These are phyloP conservation scores for Colinus virginianus DNA, from an alignment of 2,113 vertebrate genomes.

Conservation along the genomic window DNA sequence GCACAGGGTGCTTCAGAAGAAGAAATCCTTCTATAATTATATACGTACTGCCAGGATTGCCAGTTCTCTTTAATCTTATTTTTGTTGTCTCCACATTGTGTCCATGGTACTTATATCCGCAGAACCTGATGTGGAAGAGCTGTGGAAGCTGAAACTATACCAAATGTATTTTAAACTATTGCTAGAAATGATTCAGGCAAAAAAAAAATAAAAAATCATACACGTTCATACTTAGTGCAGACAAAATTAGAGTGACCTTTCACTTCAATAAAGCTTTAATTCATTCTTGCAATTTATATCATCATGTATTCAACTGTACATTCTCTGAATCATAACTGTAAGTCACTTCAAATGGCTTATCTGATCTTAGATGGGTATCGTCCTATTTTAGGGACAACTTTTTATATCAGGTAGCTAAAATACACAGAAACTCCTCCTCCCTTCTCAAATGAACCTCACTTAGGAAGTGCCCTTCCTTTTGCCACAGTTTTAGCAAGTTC, in stretches of 20 bases:
- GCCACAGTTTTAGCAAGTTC: neutral
- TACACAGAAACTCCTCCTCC: neutral
- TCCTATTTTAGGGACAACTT: neutral
- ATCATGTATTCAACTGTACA: neutral
- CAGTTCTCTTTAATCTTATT: neutral
- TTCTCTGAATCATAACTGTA: neutral
- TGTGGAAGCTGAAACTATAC: neutral
- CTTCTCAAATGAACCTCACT: neutral
- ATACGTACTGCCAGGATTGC: accelerated
- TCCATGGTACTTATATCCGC: neutral
- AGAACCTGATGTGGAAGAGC: neutral
- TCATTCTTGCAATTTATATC: neutral
- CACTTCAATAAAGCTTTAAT: neutral
- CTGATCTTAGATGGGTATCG: neutral
- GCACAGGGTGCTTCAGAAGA: neutral
- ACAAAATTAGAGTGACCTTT: neutral
- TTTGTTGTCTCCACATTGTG: neutral
- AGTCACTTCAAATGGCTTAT: neutral
- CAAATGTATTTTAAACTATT: neutral
- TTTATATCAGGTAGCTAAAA: neutral
- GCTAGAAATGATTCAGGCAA: neutral
- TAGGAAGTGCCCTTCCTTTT: neutral
- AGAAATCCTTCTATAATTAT: neutral
- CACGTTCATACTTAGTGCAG: neutral
- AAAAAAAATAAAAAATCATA: neutral